phyloP scores from a whole-genome alignment of 2,888 invertebrate species.

The Lochmaea capreae region DNA sequence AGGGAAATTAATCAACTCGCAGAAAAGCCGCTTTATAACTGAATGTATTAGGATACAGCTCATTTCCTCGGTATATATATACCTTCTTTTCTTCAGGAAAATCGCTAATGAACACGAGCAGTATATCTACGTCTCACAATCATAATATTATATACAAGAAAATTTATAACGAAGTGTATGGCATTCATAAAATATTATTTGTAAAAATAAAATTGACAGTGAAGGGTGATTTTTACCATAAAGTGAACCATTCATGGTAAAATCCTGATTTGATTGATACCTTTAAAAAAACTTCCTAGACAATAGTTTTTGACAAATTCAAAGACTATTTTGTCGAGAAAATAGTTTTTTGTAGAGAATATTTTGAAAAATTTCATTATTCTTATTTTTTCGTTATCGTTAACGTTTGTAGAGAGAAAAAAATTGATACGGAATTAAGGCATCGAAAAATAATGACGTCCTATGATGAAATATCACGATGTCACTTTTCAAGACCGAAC shows the following conservation, averaged over 20 bases:
- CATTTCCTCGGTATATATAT: conserved; percentile 1
- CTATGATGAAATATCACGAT: not conserved
- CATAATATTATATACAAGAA: not conserved
- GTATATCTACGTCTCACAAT: too few species aligned
- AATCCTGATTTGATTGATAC: too few species aligned
- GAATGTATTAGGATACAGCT: conserved; percentile 15
- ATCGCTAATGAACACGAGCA: not conserved
- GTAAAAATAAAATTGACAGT: too few species aligned
- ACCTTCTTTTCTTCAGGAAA: not conserved
- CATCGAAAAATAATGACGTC: not conserved
- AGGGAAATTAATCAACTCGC: conserved; percentile 4
- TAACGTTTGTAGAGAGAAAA: too few species aligned
- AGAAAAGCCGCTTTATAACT: conserved; percentile 3
- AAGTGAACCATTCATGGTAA: too few species aligned
- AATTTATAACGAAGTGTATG: not conserved
- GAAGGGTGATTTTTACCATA: too few species aligned
- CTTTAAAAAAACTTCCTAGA: too few species aligned
- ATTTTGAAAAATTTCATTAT: too few species aligned
- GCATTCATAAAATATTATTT: not conserved
- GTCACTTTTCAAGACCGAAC: not conserved
- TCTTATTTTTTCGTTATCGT: too few species aligned
- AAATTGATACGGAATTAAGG: not conserved
- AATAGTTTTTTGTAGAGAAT: too few species aligned
- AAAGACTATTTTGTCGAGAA: too few species aligned
- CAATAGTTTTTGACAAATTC: too few species aligned